Conservation (phyloP, 2,888 invertebrate species). For the Ophioninae sp. region DNA sequence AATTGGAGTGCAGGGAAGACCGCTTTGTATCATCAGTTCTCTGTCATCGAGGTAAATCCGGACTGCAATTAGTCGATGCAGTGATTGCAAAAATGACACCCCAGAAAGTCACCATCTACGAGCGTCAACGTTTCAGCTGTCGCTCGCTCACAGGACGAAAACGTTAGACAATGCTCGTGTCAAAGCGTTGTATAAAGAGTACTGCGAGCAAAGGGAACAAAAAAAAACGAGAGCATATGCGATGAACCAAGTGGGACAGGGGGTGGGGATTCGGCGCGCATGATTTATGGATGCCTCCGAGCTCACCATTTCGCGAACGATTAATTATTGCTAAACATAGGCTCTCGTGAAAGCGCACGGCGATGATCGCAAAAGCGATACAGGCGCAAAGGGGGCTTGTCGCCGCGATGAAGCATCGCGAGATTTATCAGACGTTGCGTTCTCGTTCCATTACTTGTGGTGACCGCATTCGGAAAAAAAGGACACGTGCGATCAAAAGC, state of each 20-base stretch:
- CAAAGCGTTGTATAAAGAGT: constrained; percentile 66
- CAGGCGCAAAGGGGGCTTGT: constrained; percentile 37
- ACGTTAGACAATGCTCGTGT: constrained; percentile 70
- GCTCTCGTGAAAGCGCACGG: constrained; percentile 42
- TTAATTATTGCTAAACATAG: constrained; percentile 73
- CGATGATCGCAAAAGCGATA: constrained; percentile 55
- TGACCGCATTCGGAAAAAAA: background rate
- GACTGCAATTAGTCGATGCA: constrained; percentile 21
- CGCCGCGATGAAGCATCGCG: background rate
- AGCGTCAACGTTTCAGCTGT: constrained; percentile 38
- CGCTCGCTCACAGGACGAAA: constrained; percentile 26
- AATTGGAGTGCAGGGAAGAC: background rate
- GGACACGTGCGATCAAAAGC: background rate
- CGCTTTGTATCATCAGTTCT: background rate
- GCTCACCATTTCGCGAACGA: constrained; percentile 71
- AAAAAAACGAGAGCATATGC: constrained; percentile 9
- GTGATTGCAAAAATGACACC: constrained; percentile 13
- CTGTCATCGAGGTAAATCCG: background rate
- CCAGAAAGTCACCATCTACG: constrained; percentile 25
- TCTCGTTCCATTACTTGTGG: constrained; percentile 23
- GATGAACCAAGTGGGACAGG: constrained; percentile 47
- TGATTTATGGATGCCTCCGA: constrained; percentile 71
- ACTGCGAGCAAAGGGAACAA: constrained; percentile 50
- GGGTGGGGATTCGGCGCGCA: constrained; percentile 31
- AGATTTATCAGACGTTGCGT: constrained; percentile 34